These are phyloP conservation scores for Patella caerulea DNA, from an alignment of 2,888 invertebrate genomes.

Conservation along the genomic window DNA sequence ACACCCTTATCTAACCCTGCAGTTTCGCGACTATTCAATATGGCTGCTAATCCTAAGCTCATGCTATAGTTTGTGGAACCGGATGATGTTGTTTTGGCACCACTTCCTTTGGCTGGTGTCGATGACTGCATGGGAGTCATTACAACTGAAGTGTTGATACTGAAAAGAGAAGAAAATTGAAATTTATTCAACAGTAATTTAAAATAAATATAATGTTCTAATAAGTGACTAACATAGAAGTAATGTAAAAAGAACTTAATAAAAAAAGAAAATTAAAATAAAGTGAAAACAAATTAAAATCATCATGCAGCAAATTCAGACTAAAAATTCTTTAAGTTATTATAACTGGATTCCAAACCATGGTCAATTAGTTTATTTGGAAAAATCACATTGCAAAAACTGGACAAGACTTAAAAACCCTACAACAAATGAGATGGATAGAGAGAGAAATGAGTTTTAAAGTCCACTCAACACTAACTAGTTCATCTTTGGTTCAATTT, in stretches of 20 bases:
- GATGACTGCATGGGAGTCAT: conserved; percentile 9
- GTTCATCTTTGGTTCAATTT: no score
- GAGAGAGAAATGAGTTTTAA: no score
- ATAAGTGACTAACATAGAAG: no score
- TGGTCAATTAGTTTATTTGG: no score
- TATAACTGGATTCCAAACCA: not conserved
- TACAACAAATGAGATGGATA: no score
- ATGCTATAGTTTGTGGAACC: conserved; percentile 76
- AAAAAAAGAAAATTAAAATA: no score
- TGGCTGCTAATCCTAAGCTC: conserved; percentile 81
- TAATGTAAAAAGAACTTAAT: not conserved
- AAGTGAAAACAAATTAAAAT: not conserved
- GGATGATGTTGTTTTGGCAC: conserved; percentile 74
- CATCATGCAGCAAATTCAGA: not conserved
- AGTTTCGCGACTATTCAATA: conserved; percentile 85
- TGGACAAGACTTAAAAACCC: no score
- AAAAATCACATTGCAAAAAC: no score
- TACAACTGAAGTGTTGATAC: conserved; percentile 9
- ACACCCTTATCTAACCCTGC: conserved; percentile 23
- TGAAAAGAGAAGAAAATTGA: not conserved
- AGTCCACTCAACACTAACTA: no score
- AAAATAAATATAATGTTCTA: no score
- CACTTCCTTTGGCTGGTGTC: conserved; percentile 15
- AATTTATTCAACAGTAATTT: no score
- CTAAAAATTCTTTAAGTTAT: not conserved